Evolutionary conservation across 2,888 invertebrate species (phyloP), one percentile per base, ranked within the genome.

Genomic region (Agelastica alni): DNA sequence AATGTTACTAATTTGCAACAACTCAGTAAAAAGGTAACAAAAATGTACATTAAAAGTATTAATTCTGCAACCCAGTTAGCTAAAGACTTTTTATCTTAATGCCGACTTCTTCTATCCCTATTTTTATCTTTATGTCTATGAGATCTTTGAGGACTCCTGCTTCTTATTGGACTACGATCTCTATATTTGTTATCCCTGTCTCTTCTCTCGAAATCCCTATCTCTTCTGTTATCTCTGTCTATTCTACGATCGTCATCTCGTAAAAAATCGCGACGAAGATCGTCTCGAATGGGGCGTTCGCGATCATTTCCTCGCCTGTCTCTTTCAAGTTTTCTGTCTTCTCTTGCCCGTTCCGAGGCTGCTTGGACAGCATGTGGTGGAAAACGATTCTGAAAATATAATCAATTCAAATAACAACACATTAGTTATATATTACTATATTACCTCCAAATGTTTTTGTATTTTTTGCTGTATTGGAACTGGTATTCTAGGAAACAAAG

Each of bases 401-500:
- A 18, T 17, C 14, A 16, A 4, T 44, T 6, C 31, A 17, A 3
- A 31, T 2, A 4, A 14, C 7, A 20, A n/a, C 6, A 17, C 3
- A 2, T 37, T 16, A 18, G 4, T 17, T 3, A 2, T 10, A 20
- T 7, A 22, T 7, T 14, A 30, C 5, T 2, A 6, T 42, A 58
- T 77, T 78, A 66, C 84, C 79, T 61, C 86, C 80, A 78, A 83
- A 83, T 69, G 83, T 78, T 72, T 86, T 81, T 95, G 94, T 62
- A 96, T 86, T 75, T 89, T 90, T 76, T 96, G 96, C 79, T 93
- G 89, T 68, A 98, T 96, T 16, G 98, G 97, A 55, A 99, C 98
- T 0, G 99, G 99, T 75, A 99, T 98, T 63, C 99, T 84, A 0
- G 99, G 99, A 75, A 99, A 99, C 12, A 99, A 81, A 0, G 99